phyloP scores from a whole-genome alignment of 1,140 invertebrate species.

The Drosophila setifemur region DNA sequence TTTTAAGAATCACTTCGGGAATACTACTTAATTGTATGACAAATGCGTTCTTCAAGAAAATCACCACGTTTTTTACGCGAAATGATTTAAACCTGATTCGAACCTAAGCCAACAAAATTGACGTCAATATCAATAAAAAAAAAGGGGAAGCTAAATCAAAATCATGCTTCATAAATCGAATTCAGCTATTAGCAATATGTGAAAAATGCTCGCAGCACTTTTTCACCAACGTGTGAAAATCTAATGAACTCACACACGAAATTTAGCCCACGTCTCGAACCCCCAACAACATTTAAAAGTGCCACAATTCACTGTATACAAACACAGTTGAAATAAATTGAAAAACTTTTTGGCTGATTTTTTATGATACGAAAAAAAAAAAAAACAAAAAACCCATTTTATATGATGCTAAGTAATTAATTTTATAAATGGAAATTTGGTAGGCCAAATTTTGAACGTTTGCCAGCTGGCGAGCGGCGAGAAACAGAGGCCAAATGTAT shows the following conservation, averaged over 20 bases:
- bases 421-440: conserved; percentile 49
- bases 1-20: conserved; percentile 11
- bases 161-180: conserved; percentile 15
- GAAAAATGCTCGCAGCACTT: conserved; percentile 38
- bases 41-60: neutral
- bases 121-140: conserved; percentile 46
- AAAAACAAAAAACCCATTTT: neutral
- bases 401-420: conserved; percentile 53
- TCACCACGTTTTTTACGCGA: neutral
- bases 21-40: neutral
- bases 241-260: conserved; percentile 39
- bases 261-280: conserved; percentile 6
- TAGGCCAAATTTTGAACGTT: conserved; percentile 39
- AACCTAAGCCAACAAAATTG: conserved; percentile 37
- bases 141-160: conserved; percentile 23
- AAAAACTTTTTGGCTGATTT: conserved; percentile 19
- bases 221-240: conserved; percentile 56
- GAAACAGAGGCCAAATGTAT: conserved; percentile 12
- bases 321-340: conserved; percentile 9
- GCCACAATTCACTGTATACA: conserved; percentile 19
- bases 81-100: neutral
- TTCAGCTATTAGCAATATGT: conserved; percentile 56
- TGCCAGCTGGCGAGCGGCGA: conserved; percentile 47
- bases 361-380: neutral
- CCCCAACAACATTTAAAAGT: conserved; percentile 7